A percentile compares a stretch with the other conserved stretches of the same genome.
Conservation (phyloP, 2,888 invertebrate species). For the Eilema caniola region DNA sequence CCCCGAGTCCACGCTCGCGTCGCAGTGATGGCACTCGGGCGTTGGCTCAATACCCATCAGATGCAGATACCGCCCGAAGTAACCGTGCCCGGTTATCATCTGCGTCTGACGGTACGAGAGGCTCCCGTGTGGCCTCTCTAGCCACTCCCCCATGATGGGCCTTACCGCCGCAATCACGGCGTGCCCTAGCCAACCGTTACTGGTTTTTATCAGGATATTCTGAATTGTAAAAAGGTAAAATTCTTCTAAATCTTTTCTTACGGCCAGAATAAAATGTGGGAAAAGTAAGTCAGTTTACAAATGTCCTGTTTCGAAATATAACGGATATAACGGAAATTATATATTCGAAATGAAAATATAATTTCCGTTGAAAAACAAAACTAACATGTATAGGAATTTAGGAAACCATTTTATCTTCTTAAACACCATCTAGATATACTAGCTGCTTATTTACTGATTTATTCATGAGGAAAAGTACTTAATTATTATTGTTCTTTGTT, state of each 20-base stretch:
- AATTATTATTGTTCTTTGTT: constrained; percentile 68
- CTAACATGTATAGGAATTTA: not conserved
- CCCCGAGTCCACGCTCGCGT: too few species aligned
- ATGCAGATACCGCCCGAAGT: too few species aligned
- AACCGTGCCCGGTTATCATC: too few species aligned
- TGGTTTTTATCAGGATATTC: not conserved
- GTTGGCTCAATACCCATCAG: too few species aligned
- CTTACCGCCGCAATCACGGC: too few species aligned
- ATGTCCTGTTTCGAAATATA: not conserved
- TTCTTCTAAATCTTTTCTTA: not conserved
- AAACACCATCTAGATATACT: constrained; percentile 5
- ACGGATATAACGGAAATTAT: too few species aligned
- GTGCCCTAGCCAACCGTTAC: not conserved
- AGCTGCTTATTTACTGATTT: constrained; percentile 35
- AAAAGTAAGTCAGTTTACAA: not conserved
- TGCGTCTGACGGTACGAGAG: too few species aligned
- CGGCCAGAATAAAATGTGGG: not conserved
- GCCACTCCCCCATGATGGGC: too few species aligned
- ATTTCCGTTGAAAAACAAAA: not conserved
- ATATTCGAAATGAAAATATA: too few species aligned
- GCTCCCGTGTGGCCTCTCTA: too few species aligned
- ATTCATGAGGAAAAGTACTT: constrained; percentile 58
- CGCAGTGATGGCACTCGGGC: too few species aligned
- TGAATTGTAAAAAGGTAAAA: not conserved
- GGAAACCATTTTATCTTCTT: not conserved